A percentile compares a stretch with the other conserved stretches of the same genome.
These are phyloP conservation scores for Lipophrys pholis DNA, from an alignment of 2,113 vertebrate species.

Conservation along the genomic window DNA sequence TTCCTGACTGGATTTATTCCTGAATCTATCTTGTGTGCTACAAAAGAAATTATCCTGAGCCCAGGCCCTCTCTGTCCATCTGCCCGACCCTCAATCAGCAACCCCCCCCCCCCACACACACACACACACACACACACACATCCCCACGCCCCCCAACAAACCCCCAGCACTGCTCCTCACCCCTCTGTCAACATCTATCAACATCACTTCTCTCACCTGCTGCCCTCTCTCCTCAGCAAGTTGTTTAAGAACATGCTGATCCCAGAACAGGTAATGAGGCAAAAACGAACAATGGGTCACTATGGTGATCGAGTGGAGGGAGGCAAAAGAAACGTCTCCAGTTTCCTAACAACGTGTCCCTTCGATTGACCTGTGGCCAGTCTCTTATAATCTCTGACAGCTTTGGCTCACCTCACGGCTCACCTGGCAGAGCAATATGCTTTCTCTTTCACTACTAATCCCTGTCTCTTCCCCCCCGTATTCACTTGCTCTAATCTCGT, in stretches of 20 bases:
- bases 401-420: conserved; percentile 63
- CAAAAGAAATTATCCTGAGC: conserved; percentile 18
- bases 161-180: conserved; percentile 6
- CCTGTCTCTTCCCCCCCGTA: conserved; percentile 33
- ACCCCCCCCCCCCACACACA: not conserved
- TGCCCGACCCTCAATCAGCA: conserved; percentile 11
- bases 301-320: conserved; percentile 34
- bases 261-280: conserved; percentile 50
- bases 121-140: no score
- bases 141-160: no score
- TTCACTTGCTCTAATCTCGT: conserved; percentile 58
- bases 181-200: conserved; percentile 42
- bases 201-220: conserved; percentile 34
- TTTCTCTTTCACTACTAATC: conserved; percentile 68
- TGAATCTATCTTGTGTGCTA: conserved; percentile 12
- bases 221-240: conserved; percentile 29
- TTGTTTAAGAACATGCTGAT: conserved; percentile 60
- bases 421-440: conserved; percentile 69
- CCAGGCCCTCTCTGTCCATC: conserved; percentile 13
- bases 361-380: conserved; percentile 56
- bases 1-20: conserved; percentile 7
- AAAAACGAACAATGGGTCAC: conserved; percentile 45
- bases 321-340: conserved; percentile 43
- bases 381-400: conserved; percentile 59
- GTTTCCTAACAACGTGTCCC: conserved; percentile 37